These are phyloP conservation scores for Philereme transversata DNA, from an alignment of 2,888 invertebrate genomes.

Conservation along the genomic window DNA sequence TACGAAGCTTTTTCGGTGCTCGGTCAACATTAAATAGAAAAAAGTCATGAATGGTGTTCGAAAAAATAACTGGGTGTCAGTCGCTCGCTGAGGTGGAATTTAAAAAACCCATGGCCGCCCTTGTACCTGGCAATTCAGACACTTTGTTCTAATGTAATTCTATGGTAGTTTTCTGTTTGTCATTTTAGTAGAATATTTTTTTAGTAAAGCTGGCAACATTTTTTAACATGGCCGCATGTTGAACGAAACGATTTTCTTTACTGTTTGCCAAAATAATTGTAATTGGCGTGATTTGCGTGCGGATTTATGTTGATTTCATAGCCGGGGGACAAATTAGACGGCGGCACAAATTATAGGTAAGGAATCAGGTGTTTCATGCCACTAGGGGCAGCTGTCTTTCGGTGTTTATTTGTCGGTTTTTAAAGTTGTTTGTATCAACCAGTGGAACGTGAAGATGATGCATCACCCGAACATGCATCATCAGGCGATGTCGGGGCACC, in stretches of 20 bases:
- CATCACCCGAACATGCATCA: conserved; percentile 84
- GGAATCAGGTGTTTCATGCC: conserved; percentile 61
- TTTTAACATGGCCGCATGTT: conserved; percentile 94
- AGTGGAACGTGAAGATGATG: conserved; percentile 76
- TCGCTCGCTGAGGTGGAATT: too few species aligned
- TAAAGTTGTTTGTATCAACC: conserved; percentile 70
- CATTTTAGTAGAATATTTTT: conserved; percentile 5
- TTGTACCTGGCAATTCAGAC: too few species aligned
- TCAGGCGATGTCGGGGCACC: conserved; percentile 81
- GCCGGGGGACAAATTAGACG: conserved; percentile 54
- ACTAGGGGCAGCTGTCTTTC: conserved; percentile 51
- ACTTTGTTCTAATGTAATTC: too few species aligned
- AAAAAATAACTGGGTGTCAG: too few species aligned
- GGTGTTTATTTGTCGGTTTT: conserved; percentile 66
- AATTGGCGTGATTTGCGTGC: conserved; percentile 66
- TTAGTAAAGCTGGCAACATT: conserved; percentile 57
- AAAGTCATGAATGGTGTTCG: too few species aligned
- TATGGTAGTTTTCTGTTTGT: not conserved
- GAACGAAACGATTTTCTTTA: conserved; percentile 90
- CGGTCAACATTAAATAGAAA: too few species aligned
- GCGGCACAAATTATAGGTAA: conserved; percentile 65
- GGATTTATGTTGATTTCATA: conserved; percentile 71
- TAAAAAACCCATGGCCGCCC: too few species aligned
- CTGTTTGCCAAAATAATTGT: conserved; percentile 88
- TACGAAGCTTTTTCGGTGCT: too few species aligned